Conservation (phyloP, 2,888 invertebrate species). For the Melikaiella ostensackeni region DNA sequence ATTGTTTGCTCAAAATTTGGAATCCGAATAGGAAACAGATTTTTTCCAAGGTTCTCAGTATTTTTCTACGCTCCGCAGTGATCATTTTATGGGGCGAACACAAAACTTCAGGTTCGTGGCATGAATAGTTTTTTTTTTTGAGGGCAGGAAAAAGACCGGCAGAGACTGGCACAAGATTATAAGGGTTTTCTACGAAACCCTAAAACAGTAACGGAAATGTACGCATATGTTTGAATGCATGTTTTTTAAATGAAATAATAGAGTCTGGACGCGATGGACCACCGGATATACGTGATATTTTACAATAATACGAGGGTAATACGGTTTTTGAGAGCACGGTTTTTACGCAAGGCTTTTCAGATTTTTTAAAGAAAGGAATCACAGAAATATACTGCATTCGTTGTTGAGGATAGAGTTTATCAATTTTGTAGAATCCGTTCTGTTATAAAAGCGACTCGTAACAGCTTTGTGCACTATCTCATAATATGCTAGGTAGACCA, state of each 20-base stretch:
- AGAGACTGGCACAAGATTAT: too few species aligned
- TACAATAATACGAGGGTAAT: conserved; percentile 39
- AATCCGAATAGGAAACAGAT: too few species aligned
- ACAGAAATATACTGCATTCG: conserved; percentile 37
- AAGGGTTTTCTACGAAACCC: too few species aligned
- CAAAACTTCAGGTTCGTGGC: too few species aligned
- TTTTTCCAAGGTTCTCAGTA: too few species aligned
- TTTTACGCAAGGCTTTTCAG: conserved; percentile 41
- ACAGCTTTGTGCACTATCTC: neutral
- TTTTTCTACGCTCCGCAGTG: too few species aligned
- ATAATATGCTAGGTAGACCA: neutral
- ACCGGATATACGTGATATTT: neutral
- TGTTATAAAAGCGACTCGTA: conserved; percentile 3
- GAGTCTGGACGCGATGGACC: too few species aligned
- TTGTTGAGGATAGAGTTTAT: conserved; percentile 36
- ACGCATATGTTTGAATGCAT: neutral
- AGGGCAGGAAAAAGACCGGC: too few species aligned
- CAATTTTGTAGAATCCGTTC: conserved; percentile 22
- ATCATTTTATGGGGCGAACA: too few species aligned
- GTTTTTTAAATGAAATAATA: too few species aligned
- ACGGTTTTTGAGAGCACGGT: conserved; percentile 25
- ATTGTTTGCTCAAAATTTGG: too few species aligned
- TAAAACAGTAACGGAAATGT: conserved; percentile 19
- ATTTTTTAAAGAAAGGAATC: conserved; percentile 25
- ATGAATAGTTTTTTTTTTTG: too few species aligned